Evolutionary conservation across 2,797 vertebrate genomes (phyloP).

Genomic region (Microcaecilia unicolor): DNA sequence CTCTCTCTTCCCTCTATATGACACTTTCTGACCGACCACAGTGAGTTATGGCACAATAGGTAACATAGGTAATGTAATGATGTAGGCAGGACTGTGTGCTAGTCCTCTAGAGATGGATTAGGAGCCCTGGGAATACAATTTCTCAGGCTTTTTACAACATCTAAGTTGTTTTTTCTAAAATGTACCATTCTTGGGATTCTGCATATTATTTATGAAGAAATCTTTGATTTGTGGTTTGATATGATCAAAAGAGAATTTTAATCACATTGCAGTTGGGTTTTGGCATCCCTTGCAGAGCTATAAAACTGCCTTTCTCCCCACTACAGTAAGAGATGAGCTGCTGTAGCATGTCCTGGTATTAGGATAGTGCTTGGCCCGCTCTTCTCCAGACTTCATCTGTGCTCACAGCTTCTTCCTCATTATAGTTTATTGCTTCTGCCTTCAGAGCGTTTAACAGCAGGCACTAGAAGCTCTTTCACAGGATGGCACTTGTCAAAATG

Average conservation of each 20-base stretch:
- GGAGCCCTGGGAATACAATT: too few species aligned
- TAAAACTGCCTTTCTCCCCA: constrained; percentile 37
- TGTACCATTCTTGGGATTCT: too few species aligned
- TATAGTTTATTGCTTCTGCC: constrained; percentile 42
- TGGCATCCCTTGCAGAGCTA: too few species aligned
- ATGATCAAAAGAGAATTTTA: constrained; percentile 43
- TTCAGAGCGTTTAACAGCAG: constrained; percentile 36
- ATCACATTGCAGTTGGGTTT: constrained; percentile 38
- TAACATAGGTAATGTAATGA: too few species aligned
- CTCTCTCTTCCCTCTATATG: too few species aligned
- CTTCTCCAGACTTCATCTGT: constrained; percentile 42
- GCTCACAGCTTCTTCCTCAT: constrained; percentile 45
- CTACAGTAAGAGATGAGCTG: constrained; percentile 45
- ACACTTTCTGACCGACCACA: too few species aligned
- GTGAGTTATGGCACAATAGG: too few species aligned
- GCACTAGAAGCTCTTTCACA: constrained; percentile 34
- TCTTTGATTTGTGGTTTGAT: constrained; percentile 40
- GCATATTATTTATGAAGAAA: constrained; percentile 30
- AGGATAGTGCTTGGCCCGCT: constrained; percentile 35
- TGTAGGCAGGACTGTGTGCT: too few species aligned
- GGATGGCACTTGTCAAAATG: constrained; percentile 50
- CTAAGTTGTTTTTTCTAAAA: too few species aligned
- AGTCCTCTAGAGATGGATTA: too few species aligned
- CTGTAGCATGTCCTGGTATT: too few species aligned
- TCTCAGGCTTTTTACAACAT: too few species aligned